These are phyloP conservation scores for Lamproptera curius DNA, from an alignment of 2,888 invertebrate genomes.

Conservation along the genomic window DNA sequence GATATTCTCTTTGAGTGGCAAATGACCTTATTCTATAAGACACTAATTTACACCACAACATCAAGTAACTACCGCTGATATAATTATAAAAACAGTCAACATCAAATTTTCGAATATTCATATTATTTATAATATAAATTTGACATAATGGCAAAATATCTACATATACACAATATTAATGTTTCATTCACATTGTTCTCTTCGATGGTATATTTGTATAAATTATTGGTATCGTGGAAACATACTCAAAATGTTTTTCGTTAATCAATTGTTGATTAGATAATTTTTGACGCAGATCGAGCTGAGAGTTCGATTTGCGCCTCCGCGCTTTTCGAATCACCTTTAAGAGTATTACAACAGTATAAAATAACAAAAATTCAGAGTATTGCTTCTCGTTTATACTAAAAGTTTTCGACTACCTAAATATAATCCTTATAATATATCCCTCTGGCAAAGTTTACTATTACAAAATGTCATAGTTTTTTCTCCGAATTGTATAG, in stretches of 20 bases:
- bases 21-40: slow-evolving; percentile 68
- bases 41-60: slow-evolving; percentile 79
- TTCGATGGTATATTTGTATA: slow-evolving; percentile 51
- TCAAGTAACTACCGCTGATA: slow-evolving; percentile 77
- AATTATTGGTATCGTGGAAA: slow-evolving; percentile 43
- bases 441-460: slow-evolving; percentile 70
- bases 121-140: slow-evolving; percentile 68
- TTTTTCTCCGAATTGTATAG: background rate
- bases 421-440: slow-evolving; percentile 56
- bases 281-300: too few relatives aligned
- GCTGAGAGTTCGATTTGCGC: slow-evolving; percentile 42
- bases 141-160: slow-evolving; percentile 74
- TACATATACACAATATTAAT: slow-evolving; percentile 67
- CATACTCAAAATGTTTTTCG: slow-evolving; percentile 23
- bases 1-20: slow-evolving; percentile 59
- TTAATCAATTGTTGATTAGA: slow-evolving; percentile 10
- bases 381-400: slow-evolving; percentile 78
- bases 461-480: slow-evolving; percentile 33
- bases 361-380: slow-evolving; percentile 65
- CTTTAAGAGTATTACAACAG: slow-evolving; percentile 64
- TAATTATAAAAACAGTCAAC: slow-evolving; percentile 79
- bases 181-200: slow-evolving; percentile 46
- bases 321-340: slow-evolving; percentile 41
- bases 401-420: slow-evolving; percentile 73
- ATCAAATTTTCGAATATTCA: slow-evolving; percentile 75